Percentiles rank a stretch among this genome's conserved stretches.
phyloP scores from a whole-genome alignment of 2,113 vertebrate species.

The Herpetotheres cachinnans region DNA sequence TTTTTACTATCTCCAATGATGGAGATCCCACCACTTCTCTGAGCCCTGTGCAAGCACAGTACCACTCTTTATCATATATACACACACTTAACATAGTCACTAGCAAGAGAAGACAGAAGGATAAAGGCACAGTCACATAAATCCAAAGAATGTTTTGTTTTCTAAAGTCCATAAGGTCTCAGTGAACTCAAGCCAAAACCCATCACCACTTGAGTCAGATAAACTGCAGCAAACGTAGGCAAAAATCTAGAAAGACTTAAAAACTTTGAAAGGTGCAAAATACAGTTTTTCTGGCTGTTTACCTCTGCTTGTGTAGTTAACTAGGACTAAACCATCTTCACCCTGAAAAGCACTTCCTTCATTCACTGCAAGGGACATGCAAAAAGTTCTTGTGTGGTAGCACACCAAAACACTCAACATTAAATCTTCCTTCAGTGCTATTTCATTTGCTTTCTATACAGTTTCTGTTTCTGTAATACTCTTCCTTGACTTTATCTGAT shows the following conservation, averaged over 20 bases:
- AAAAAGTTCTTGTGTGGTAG: not conserved
- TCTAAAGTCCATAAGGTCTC: not conserved
- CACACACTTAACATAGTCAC: not conserved
- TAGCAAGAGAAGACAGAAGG: not conserved
- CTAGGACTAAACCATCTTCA: not conserved
- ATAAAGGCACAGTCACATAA: not conserved
- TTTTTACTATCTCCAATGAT: not conserved
- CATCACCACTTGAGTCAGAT: not conserved
- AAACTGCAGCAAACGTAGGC: not conserved
- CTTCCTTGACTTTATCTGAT: not conserved
- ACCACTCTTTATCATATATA: not conserved
- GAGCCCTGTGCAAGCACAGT: not conserved
- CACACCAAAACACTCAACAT: not conserved
- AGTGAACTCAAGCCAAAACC: not conserved
- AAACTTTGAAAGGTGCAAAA: not conserved
- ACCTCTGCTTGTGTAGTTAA: not conserved
- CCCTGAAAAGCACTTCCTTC: not conserved
- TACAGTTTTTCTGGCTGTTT: not conserved
- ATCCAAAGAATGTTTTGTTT: not conserved
- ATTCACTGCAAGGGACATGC: fast-evolving
- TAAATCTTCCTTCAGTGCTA: not conserved
- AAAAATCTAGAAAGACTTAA: not conserved
- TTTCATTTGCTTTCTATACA: not conserved
- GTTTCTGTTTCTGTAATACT: not conserved
- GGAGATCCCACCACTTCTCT: not conserved